Evolutionary conservation across 2,888 invertebrate species (phyloP).

Genomic region (Syrista parreyssii): DNA sequence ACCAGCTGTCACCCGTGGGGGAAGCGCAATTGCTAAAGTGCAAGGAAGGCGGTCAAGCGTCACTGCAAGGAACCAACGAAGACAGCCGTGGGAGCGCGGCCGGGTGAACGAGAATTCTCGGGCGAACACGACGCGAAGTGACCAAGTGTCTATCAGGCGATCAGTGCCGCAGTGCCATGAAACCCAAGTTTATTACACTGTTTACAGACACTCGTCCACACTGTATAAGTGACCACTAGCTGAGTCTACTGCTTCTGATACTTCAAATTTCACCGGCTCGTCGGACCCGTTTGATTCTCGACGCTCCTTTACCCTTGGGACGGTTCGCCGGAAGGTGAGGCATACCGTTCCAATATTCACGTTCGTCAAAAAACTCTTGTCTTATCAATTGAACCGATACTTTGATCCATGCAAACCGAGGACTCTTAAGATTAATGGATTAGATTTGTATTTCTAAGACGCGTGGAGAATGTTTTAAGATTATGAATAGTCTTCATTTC

Average conservation of each 20-base stretch:
- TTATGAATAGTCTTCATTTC: background rate
- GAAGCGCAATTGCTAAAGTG: slow-evolving; percentile 39
- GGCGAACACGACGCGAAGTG: slow-evolving; percentile 21
- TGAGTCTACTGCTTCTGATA: slow-evolving; percentile 43
- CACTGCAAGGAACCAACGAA: background rate
- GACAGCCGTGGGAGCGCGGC: background rate
- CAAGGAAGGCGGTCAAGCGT: background rate
- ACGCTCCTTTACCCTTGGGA: background rate
- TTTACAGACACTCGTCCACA: slow-evolving; percentile 12
- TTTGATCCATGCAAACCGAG: background rate
- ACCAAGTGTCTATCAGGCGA: slow-evolving; percentile 30
- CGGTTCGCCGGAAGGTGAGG: background rate
- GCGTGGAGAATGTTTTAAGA: background rate
- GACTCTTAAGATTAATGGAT: background rate
- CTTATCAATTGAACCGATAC: background rate
- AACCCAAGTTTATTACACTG: slow-evolving; percentile 34
- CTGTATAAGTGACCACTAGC: background rate
- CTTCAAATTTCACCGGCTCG: background rate
- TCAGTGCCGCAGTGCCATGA: slow-evolving; percentile 45
- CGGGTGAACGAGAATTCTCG: background rate
- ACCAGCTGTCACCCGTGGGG: slow-evolving; percentile 57
- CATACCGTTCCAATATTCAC: background rate
- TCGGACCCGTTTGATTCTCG: background rate
- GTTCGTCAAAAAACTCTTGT: background rate
- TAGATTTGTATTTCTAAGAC: background rate